phyloP scores from a whole-genome alignment of 2,797 vertebrate genomes.

The Scleropages formosus region DNA sequence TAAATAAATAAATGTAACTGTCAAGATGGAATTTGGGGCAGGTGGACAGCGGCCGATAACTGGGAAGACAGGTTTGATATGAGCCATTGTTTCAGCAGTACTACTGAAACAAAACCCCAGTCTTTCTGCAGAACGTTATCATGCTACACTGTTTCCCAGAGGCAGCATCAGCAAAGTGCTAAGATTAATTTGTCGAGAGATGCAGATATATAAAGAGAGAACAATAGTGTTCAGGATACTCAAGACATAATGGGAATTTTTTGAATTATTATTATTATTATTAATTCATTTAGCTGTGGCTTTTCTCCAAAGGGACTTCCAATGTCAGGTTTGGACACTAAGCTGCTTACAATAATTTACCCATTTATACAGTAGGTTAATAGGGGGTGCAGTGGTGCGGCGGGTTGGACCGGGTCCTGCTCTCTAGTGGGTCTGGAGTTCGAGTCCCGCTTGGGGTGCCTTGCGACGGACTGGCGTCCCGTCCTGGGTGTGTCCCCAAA shows the following conservation, averaged over 20 bases:
- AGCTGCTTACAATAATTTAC: too few relatives aligned
- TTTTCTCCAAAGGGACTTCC: too few relatives aligned
- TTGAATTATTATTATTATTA: too few relatives aligned
- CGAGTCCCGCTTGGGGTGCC: too few relatives aligned
- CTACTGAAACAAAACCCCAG: conserved; percentile 3
- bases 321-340: too few relatives aligned
- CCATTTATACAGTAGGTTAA: too few relatives aligned
- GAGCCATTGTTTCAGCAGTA: conserved; percentile 43
- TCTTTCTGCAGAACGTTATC: conserved; percentile 20
- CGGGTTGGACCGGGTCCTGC: too few relatives aligned
- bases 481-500: too few relatives aligned
- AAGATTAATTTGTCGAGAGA: conserved; percentile 19
- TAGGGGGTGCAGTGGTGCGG: too few relatives aligned
- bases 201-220: background rate
- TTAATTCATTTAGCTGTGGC: background rate
- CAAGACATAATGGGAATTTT: background rate
- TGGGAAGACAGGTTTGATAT: conserved; percentile 44
- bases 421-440: too few relatives aligned
- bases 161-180: conserved; percentile 7
- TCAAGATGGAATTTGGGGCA: conserved; percentile 27
- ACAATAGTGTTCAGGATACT: background rate
- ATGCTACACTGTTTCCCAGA: background rate
- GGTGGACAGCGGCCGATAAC: conserved; percentile 41
- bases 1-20: too few relatives aligned
- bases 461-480: too few relatives aligned